Base-by-base conservation (phyloP, 53 echinoderm and acorn worm species). In the Holothuria scabra region DNA sequence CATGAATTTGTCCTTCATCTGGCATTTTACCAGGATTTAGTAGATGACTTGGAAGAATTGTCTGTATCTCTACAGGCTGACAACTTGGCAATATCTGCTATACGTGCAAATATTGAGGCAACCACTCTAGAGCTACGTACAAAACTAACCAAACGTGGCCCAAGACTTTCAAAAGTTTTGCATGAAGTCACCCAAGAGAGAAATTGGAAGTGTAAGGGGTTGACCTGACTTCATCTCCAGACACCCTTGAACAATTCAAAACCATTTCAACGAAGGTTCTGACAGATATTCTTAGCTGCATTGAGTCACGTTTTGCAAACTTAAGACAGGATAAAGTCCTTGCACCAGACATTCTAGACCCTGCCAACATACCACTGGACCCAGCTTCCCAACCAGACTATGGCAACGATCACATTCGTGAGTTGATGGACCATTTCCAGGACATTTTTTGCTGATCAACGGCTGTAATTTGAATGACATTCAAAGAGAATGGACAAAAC, bases 61-160 rank as follows among this genome's bases (percentile, higher is more conserved):
- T 92, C 92, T 18, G 21, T 38, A 4, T 48, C 75, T 19, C 76
- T 92, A 41, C 92, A 92, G 63, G 62, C 59, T 16, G 89, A 92
- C 33, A 65, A 61, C 26, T 33, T 92, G 25, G 59, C 89, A 22
- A 33, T 92, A 12, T 89, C 85, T 12, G n/a, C 75, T 23, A 78
- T 89, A 4, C 74, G 89, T 26, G 46, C 72, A 56, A 87, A 49
- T 38, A 65, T 90, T 12, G 66, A 79, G 23, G 60, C 86, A 24
- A 21, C 80, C 13, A 59, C 87, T 24, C 48, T 70, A 26, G 25
- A 60, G 8, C 24, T 88, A 13, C 9, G 38, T 23, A 48, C 10
- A 28, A 79, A 58, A 38, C 32, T 28, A 11, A 46, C 35, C 49
- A 84, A 11, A 28, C 79, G 87, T 60, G 85, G 88, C 20, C 84